Evolutionary conservation across 2,888 invertebrate genomes (phyloP), one percentile per base, ranked within the genome.

Genomic region (Acrobasis consociella): DNA sequence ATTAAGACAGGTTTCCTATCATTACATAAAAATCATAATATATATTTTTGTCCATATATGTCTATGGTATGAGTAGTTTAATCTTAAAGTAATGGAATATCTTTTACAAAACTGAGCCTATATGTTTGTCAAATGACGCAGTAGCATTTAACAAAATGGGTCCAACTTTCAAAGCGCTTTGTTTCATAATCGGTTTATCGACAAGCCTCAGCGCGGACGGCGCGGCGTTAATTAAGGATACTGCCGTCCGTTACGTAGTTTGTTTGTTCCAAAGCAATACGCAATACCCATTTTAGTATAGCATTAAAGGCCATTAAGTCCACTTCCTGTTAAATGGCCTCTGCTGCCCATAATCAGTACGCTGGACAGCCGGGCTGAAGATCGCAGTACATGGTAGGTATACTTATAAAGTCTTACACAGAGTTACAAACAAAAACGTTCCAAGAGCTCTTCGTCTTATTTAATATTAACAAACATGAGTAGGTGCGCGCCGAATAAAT

Each of bases 111-210:
- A 5, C 22, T 42, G 1, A 42, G 42, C 42, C 42, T 11, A 42
- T 11, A 11, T 42, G 42, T 11, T 42, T 13, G 3, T 42, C 1
- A 13, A 10, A 9, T 39, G 39, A 10, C 2, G 9, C 31, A 31
- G 13, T 10, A 7, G 11, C 9, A 11, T 53, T 42, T 9, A 17
- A 16, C 37, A 64, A 63, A 53, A 58, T 62, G 55, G 51, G 22
- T 17, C 46, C 31, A 31, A 64, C 65, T 64, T 66, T 68, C 39
- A 58, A 67, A 73, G 69, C 71, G 71, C 77, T 82, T 78, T 77
- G 75, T 69, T 66, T 70, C 71, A 64, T 80, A 82, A 83, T 82
- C 83, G 79, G 80, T 77, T 84, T 83, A 82, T 72, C 77, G 72
- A 73, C 74, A 67, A 76, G 77, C 76, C 75, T 72, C 62, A 65